Conservation (phyloP, 2,113 vertebrate species). For the Mormyrus lacerda region DNA sequence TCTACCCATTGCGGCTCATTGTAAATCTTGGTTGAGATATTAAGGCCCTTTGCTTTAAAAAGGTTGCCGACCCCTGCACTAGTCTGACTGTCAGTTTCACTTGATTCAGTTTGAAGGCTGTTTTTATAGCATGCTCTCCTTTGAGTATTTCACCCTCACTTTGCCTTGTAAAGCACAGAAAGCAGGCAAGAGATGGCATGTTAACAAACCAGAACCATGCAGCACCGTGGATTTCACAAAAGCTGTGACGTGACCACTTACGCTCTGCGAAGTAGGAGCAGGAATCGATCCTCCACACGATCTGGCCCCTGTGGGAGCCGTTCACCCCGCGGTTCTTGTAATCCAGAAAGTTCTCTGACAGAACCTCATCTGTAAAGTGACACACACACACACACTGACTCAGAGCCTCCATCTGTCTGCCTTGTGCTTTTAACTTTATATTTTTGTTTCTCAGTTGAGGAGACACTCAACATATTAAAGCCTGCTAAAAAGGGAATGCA, state of each 20-base stretch:
- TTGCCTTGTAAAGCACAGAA: background rate
- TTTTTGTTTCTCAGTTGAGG: background rate
- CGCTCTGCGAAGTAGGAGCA: slow-evolving; percentile 80
- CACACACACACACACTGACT: background rate
- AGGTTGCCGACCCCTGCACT: too few relatives aligned
- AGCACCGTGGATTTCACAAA: background rate
- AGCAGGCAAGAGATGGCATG: background rate
- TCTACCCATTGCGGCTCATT: too few relatives aligned
- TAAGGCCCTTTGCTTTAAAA: too few relatives aligned
- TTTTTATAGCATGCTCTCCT: background rate
- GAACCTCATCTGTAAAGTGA: slow-evolving; percentile 72
- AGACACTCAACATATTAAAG: background rate
- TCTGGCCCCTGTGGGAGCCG: slow-evolving; percentile 89
- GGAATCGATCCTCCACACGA: slow-evolving; percentile 92
- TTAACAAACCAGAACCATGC: background rate
- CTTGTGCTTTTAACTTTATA: background rate
- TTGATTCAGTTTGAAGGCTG: background rate
- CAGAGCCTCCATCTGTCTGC: background rate
- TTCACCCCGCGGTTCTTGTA: slow-evolving; percentile 96
- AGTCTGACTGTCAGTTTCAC: background rate
- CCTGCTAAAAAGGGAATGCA: background rate
- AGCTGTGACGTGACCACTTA: slow-evolving; percentile 58
- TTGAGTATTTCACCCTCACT: background rate
- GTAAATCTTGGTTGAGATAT: too few relatives aligned
- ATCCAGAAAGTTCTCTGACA: slow-evolving; percentile 95